Evolutionary conservation across 2,113 vertebrate species (phyloP).

Genomic region (Vireo altiloquus): DNA sequence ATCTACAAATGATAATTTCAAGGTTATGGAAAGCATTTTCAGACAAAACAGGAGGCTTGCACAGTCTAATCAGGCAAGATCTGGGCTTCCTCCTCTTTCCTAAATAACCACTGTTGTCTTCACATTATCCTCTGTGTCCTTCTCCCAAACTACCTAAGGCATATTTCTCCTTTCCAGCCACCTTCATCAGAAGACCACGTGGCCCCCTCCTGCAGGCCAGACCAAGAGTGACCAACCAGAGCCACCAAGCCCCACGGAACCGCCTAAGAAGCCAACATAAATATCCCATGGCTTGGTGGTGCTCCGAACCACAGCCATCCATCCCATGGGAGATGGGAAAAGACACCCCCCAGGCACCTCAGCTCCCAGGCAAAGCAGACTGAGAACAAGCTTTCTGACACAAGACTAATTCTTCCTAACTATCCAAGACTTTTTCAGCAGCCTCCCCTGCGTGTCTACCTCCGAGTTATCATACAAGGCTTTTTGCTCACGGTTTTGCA

Average conservation of each 20-base stretch:
- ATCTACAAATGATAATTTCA: background rate
- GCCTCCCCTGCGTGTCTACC: background rate
- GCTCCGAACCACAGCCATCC: background rate
- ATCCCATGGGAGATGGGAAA: background rate
- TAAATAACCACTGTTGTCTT: background rate
- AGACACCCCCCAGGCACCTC: background rate
- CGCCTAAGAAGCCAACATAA: conserved; percentile 1
- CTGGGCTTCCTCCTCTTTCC: background rate
- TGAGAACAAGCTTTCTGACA: background rate
- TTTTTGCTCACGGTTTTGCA: conserved; percentile 16
- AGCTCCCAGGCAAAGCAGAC: background rate
- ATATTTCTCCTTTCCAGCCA: conserved; percentile 21
- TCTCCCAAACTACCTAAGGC: background rate
- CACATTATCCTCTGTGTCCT: background rate
- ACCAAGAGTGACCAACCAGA: background rate
- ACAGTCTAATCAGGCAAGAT: background rate
- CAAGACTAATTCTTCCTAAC: background rate
- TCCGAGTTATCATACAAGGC: background rate
- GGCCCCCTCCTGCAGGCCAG: conserved; percentile 44
- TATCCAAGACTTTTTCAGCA: background rate
- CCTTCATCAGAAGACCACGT: conserved; percentile 58
- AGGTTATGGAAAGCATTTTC: background rate
- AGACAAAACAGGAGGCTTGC: background rate
- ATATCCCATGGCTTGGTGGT: background rate
- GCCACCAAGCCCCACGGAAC: background rate